These are phyloP conservation scores for Ridgeia piscesae DNA, from an alignment of 1,140 invertebrate genomes.

Conservation along the genomic window DNA sequence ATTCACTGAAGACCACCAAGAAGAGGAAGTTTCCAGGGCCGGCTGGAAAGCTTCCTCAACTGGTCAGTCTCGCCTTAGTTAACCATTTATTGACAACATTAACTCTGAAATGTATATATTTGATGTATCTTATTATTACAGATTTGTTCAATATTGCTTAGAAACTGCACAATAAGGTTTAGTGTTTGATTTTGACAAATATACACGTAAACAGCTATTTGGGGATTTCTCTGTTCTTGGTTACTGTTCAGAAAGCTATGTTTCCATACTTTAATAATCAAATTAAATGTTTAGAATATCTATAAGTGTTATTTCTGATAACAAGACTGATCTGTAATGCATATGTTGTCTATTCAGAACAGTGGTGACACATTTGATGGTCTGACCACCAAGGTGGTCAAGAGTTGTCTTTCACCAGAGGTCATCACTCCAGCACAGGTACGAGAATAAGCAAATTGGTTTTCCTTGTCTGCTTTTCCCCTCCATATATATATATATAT, in stretches of 20 bases:
- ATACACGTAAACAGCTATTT: too few species aligned
- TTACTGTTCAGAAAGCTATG: too few species aligned
- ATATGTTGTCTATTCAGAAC: neutral
- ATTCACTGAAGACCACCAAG: neutral
- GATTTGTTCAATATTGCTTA: neutral
- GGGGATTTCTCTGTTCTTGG: neutral
- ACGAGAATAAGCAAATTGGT: too few species aligned
- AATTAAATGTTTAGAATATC: too few species aligned
- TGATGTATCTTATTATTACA: neutral
- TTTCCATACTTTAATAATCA: neutral
- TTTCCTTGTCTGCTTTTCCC: too few species aligned
- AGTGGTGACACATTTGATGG: neutral
- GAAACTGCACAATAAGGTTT: neutral
- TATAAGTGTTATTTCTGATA: too few species aligned
- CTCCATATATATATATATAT: too few species aligned
- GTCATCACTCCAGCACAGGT: neutral
- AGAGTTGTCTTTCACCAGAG: neutral
- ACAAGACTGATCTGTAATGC: too few species aligned
- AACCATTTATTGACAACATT: neutral
- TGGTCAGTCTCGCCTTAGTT: neutral
- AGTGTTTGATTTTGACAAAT: neutral
- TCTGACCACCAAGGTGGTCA: neutral
- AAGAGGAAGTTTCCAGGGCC: constrained; percentile 14
- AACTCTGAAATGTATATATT: neutral
- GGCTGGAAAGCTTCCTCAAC: constrained; percentile 2